phyloP scores from a whole-genome alignment of 2,113 vertebrate genomes.

The Oryctolagus cuniculus region DNA sequence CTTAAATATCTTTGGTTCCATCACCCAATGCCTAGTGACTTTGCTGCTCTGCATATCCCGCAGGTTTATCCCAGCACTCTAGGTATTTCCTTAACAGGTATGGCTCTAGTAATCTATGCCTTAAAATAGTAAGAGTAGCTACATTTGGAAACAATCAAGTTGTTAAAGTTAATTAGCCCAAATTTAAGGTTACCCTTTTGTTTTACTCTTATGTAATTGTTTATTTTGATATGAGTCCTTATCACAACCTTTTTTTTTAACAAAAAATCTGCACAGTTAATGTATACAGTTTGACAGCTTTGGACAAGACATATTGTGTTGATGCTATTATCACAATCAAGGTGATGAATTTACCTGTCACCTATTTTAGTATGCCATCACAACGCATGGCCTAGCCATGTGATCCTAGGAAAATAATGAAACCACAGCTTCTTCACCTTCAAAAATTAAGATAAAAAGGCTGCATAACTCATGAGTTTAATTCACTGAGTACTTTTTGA shows the following conservation, averaged over 20 bases:
- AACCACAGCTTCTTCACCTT: constrained; percentile 7
- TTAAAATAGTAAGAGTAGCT: constrained; percentile 19
- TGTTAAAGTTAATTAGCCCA: constrained; percentile 40
- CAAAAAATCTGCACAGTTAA: background rate
- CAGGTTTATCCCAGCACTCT: background rate
- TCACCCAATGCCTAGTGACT: background rate
- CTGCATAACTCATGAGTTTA: background rate
- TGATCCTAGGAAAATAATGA: background rate
- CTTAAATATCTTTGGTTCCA: background rate
- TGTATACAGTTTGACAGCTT: background rate
- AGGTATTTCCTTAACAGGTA: background rate
- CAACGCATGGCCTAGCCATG: background rate
- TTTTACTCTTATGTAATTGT: background rate
- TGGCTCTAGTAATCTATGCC: background rate
- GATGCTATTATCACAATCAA: background rate
- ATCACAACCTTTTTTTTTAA: background rate
- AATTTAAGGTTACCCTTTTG: background rate
- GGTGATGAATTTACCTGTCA: background rate
- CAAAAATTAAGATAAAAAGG: constrained; percentile 23
- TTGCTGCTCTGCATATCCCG: background rate
- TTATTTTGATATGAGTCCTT: background rate
- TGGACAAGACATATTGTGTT: background rate
- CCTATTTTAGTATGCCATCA: background rate
- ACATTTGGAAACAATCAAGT: background rate
- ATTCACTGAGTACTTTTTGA: background rate